Evolutionary conservation across 1,140 invertebrate genomes (phyloP), one percentile per base, ranked within the genome.

Genomic region (Meloidogyne chitwoodi): DNA sequence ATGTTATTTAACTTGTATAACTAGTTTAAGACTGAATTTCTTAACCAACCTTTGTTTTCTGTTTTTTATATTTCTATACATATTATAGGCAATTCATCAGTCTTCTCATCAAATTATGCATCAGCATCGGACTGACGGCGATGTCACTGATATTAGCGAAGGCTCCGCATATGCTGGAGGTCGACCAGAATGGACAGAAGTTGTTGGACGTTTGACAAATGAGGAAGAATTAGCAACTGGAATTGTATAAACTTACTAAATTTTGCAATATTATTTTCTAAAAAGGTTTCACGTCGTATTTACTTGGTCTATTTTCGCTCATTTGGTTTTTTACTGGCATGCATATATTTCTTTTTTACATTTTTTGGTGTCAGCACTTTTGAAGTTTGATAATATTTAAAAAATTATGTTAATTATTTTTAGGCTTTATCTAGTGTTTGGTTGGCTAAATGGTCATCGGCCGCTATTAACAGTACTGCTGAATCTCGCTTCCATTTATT

Each of bases 401-500:
- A 27, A 72, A n/a, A 5, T 16, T 12, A 11, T 64, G 12, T 4
- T 14, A 27, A 16, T 26, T 61, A 16, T 29, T 29, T 61, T 73
- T 19, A 73, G 48, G 71, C 34, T 64, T 67, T 66, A 22, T 75
- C 65, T 67, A 34, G 22, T 27, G 73, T 77, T n/a, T 77, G 76
- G 76, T 68, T 77, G 6, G 76, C 76, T 16, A 77, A 77, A 77
- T 77, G 76, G 76, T 76, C 76, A 19, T 78, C 76, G 3, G 70
- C 56, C 12, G 65, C 56, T 27, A 24, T 62, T 34, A 67, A 61
- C 11, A 71, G 24, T 8, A n/a, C 41, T 12, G 68, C 38, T 63
- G 68, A 70, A 1, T 31, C 75, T 19, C 24, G 19, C 1, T 22
- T 22, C 24, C 41, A 76, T 64, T 76, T 76, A 56, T 34, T 29